Conservation (phyloP, 1,140 invertebrate species). For the Aleiodes sp. region DNA sequence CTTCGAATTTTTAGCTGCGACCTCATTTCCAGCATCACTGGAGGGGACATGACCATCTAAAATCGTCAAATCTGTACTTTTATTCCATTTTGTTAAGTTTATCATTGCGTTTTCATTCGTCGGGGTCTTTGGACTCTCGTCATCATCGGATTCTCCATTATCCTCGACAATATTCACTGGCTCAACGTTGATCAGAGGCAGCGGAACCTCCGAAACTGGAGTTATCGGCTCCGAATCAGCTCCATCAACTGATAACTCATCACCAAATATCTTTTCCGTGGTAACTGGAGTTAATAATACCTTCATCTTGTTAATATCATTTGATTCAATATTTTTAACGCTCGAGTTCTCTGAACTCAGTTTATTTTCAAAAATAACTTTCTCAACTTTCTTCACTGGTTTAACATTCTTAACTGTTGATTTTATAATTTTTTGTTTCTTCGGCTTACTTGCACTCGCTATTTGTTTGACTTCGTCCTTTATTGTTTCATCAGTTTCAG, state of each 20-base stretch:
- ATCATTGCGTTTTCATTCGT: constrained; percentile 44
- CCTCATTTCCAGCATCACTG: constrained; percentile 15
- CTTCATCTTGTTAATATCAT: not conserved
- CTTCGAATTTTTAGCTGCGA: constrained; percentile 33
- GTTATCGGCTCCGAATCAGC: not conserved
- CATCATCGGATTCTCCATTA: constrained; percentile 33
- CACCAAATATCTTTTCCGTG: not conserved
- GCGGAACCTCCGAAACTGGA: not conserved
- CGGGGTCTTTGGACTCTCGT: constrained; percentile 47
- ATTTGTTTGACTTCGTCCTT: constrained; percentile 24
- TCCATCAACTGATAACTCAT: not conserved
- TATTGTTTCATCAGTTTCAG: constrained; percentile 16
- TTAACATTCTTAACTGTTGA: constrained; percentile 18
- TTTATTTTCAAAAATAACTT: constrained; percentile 37
- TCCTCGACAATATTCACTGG: too few relatives aligned
- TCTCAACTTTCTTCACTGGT: constrained; percentile 25
- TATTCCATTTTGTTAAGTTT: constrained; percentile 59
- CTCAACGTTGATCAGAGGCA: too few relatives aligned
- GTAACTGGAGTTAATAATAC: not conserved
- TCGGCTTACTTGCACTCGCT: not conserved
- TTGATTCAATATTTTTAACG: not conserved
- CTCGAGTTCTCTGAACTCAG: constrained; percentile 19
- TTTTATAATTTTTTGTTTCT: constrained; percentile 17
- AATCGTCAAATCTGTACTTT: constrained; percentile 51
- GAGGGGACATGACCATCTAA: constrained; percentile 44